Evolutionary conservation across 1,140 invertebrate genomes (phyloP), one percentile per base, ranked within the genome.

Genomic region (Neotoxoptera formosana): DNA sequence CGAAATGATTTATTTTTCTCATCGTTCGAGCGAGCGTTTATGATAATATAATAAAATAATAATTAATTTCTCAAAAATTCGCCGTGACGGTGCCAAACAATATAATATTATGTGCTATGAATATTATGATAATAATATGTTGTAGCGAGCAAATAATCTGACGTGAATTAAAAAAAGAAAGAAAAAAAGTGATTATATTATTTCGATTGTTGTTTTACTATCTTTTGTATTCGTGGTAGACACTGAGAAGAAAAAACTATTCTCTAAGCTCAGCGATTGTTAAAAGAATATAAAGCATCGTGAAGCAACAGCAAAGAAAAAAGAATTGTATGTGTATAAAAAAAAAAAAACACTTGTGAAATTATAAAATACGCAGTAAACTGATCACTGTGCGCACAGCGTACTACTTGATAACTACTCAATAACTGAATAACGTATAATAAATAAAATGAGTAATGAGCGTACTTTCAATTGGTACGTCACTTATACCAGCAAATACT

Each of bases 361-460:
- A 87, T 87, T 48, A 51, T 87, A 48, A 87, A 87, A n/a, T 48
- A 48, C 86, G 47, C 86, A 48, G 86, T 87, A 51, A 84, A 48
- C 17, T 87, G 86, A 48, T 87, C 20, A 51, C 47, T 51, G 47
- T 87, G 30, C 17, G 23, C 45, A 41, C 9, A 25, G 21, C 36
- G 41, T 84, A 87, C 45, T 48, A 87, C 36, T 23, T 45, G 25
- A 25, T 84, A 45, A 25, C 83, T 86, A 48, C 86, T 87, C 45
- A 87, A 87, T 48, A 51, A 87, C 47, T 34, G 76, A 83, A 76
- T 76, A 76, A n/a, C 25, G 41, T n/a, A 86, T 25, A 86, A 25
- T 84, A 84, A 25, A 41, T 83, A 36, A 23, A 76, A 41, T 83
- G 81, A 47, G 23, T 87, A 87, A 87, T 48, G 86, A 48, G n/a